These are phyloP conservation scores for Todus mexicanus DNA, from an alignment of 2,797 vertebrate genomes.

Conservation along the genomic window DNA sequence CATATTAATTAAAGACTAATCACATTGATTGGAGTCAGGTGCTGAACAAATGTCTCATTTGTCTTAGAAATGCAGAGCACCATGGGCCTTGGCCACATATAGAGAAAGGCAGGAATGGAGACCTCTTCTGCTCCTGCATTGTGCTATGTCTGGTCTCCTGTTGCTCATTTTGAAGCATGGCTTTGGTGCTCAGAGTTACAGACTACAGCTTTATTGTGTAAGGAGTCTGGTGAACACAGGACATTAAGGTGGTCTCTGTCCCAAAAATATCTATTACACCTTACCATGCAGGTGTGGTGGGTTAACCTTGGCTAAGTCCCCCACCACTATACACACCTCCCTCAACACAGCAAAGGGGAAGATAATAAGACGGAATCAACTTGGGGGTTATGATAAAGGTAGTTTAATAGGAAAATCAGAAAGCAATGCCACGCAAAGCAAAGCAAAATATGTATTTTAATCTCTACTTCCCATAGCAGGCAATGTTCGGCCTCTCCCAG, in stretches of 20 bases:
- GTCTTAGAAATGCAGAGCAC: background rate
- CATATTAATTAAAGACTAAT: background rate
- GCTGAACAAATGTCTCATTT: background rate
- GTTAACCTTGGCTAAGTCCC: too few relatives aligned
- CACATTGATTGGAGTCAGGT: background rate
- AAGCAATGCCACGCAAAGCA: too few relatives aligned
- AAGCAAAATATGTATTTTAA: too few relatives aligned
- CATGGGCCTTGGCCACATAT: background rate
- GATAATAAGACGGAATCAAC: too few relatives aligned
- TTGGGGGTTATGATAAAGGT: too few relatives aligned
- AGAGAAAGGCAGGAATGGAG: background rate
- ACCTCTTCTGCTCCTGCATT: background rate
- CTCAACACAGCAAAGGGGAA: too few relatives aligned
- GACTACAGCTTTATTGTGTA: background rate
- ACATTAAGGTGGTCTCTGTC: background rate
- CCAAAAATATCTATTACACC: background rate
- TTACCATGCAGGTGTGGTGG: rapidly evolving
- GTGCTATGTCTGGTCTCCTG: background rate
- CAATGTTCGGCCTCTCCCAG: too few relatives aligned
- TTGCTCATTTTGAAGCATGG: background rate
- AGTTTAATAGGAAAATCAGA: too few relatives aligned
- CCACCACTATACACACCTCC: too few relatives aligned
- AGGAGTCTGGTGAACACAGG: background rate
- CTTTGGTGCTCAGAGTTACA: background rate
- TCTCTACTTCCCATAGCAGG: too few relatives aligned